These are phyloP conservation scores for Neogobius melanostomus DNA, from an alignment of 2,113 vertebrate genomes.

Conservation along the genomic window DNA sequence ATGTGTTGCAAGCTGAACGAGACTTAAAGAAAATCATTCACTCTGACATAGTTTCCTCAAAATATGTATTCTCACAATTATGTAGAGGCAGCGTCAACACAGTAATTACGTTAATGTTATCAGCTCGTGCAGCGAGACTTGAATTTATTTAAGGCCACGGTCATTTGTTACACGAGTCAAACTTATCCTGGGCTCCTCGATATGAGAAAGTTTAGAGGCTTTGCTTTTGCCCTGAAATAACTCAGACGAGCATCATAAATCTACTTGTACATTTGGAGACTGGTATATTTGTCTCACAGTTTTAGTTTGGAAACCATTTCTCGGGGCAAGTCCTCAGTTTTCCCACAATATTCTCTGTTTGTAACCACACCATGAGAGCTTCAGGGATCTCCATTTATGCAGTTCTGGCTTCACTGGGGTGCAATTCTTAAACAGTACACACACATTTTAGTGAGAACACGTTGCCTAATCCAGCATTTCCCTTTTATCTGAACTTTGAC, in stretches of 20 bases:
- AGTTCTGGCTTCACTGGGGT: conserved; percentile 35
- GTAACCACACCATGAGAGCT: conserved; percentile 37
- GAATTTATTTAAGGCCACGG: not conserved
- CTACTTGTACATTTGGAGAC: not conserved
- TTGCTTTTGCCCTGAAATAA: conserved; percentile 6
- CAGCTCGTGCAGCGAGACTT: not conserved
- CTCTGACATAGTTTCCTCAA: no score
- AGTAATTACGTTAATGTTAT: not conserved
- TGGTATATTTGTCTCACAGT: conserved; percentile 11
- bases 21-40: no score
- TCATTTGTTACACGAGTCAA: conserved; percentile 4
- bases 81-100: not conserved
- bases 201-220: not conserved
- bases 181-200: not conserved
- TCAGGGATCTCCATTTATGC: conserved; percentile 51
- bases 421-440: not conserved
- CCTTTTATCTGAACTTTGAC: not conserved
- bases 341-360: conserved; percentile 37
- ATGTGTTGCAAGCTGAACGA: no score
- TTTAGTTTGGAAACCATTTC: not conserved
- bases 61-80: no score
- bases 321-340: conserved; percentile 27
- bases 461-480: not conserved
- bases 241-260: conserved; percentile 1
- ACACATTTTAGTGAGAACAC: conserved; percentile 21